Evolutionary conservation across 1,140 invertebrate genomes (phyloP).

Genomic region (Brachionus angularis): DNA sequence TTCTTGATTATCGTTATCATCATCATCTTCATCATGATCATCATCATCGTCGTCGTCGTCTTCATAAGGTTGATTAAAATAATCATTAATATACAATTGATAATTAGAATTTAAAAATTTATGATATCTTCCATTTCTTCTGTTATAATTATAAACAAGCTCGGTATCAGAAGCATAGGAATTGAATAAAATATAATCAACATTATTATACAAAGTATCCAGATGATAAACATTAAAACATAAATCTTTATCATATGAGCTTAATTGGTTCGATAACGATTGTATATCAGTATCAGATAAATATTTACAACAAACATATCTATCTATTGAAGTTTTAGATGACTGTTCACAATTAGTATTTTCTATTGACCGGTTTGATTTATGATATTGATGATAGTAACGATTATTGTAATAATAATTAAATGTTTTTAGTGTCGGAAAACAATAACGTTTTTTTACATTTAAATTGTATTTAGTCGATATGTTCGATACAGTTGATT

Average conservation of each 20-base stretch:
- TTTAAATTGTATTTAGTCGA: not conserved
- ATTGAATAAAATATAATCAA: slow-evolving; percentile 40
- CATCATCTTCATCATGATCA: not conserved
- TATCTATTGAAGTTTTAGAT: not conserved
- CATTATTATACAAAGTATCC: slow-evolving; percentile 40
- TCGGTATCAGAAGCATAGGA: slow-evolving; percentile 37
- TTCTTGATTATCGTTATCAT: no score
- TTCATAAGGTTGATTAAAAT: slow-evolving; percentile 43
- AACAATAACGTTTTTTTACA: slow-evolving; percentile 28
- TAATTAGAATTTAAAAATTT: slow-evolving; percentile 24
- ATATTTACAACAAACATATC: slow-evolving; percentile 23
- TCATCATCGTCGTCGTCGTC: slow-evolving; percentile 20
- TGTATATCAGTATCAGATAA: slow-evolving; percentile 36
- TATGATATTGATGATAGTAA: slow-evolving; percentile 34
- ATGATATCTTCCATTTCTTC: slow-evolving; percentile 3
- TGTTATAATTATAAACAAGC: slow-evolving; percentile 35
- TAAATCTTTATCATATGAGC: slow-evolving; percentile 12
- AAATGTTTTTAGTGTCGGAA: slow-evolving; percentile 28
- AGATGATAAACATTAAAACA: slow-evolving; percentile 37
- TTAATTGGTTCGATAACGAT: slow-evolving; percentile 20
- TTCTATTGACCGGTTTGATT: no score
- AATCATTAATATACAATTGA: slow-evolving; percentile 42
- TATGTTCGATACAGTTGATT: not conserved
- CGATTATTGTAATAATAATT: slow-evolving; percentile 41
- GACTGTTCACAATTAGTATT: no score